Base-by-base conservation (phyloP, 2,888 invertebrate genomes). In the Lithodes maja region DNA sequence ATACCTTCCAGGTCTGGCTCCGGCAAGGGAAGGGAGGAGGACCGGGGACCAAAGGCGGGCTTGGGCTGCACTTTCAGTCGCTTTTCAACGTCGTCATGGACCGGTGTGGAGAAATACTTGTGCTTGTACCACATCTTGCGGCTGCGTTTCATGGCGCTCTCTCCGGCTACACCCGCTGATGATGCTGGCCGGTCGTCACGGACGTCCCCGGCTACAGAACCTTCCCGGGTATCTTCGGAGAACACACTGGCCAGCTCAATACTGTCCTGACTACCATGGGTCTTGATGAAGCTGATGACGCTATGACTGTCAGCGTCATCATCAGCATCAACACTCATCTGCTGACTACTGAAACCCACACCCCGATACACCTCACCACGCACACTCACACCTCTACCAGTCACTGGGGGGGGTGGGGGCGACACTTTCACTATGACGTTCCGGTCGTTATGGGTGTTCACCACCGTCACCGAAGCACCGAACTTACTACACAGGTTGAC, bases 71-170 rank as follows among this genome's bases (percentile, higher is more conserved):
- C 53, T 53, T 90, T 91, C 52, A 83, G 78, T 69, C 79, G 77
- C 50, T 91, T 87, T 33, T 91, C 91, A 15, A 74, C 85, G 17
- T 91, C 91, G 15, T 91, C 91, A 88, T 88, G 90, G 33, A 91
- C 91, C 61, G 91, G 91, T 12, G 91, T 91, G 50, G 87, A 87
- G 78, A 91, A 91, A 79, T 91, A 87, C 17, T 91, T 90, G 84
- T 91, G 91, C n/a, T 88, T 87, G 82, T 91, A 91, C 91, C 91
- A 91, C 86, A 90, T 80, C n/a, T 90, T 90, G 15, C 91, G 85
- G 33, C 90, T 85, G 5, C 87, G 87, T 61, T 90, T 90, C 9
- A 90, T 90, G 33, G 84, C 82, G 71, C 90, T 90, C 78, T 90
- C 90, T 50, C 85, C 90, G 3, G 90, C 85, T 50, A 90, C 84